These are phyloP conservation scores for Alectura lathami DNA, from an alignment of 2,113 vertebrate species.

Conservation along the genomic window DNA sequence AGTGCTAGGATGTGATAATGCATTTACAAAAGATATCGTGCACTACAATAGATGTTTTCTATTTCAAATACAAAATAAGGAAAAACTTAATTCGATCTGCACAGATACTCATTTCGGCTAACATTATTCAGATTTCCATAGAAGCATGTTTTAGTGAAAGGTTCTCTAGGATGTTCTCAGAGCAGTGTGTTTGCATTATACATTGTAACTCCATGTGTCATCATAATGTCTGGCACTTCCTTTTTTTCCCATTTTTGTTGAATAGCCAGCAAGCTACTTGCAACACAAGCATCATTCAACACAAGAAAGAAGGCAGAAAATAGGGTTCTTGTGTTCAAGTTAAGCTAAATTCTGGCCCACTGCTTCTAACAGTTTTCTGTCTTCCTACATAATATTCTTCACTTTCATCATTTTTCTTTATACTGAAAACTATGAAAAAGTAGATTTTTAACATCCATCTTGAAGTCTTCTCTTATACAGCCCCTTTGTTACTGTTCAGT, in stretches of 20 bases:
- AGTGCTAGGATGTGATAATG: accelerated
- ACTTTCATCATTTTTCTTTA: neutral
- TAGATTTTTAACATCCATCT: neutral
- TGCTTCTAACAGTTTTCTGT: neutral
- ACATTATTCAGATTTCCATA: neutral
- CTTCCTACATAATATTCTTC: slow-evolving; percentile 17
- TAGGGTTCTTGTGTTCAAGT: neutral
- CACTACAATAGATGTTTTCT: accelerated
- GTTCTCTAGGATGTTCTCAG: neutral
- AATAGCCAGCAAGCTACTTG: neutral
- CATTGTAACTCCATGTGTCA: neutral
- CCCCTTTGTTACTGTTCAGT: neutral
- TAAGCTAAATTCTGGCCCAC: neutral
- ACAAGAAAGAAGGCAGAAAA: neutral
- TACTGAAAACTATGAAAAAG: neutral
- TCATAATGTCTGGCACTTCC: neutral
- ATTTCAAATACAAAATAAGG: neutral
- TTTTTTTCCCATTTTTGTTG: neutral
- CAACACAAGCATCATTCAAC: neutral
- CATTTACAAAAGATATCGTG: neutral
- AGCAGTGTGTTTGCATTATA: neutral
- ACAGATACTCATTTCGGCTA: neutral
- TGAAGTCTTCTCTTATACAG: neutral
- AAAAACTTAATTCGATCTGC: neutral
- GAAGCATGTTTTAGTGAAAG: neutral